phyloP scores from a whole-genome alignment of 2,113 vertebrate genomes.

The Poecile atricapillus region DNA sequence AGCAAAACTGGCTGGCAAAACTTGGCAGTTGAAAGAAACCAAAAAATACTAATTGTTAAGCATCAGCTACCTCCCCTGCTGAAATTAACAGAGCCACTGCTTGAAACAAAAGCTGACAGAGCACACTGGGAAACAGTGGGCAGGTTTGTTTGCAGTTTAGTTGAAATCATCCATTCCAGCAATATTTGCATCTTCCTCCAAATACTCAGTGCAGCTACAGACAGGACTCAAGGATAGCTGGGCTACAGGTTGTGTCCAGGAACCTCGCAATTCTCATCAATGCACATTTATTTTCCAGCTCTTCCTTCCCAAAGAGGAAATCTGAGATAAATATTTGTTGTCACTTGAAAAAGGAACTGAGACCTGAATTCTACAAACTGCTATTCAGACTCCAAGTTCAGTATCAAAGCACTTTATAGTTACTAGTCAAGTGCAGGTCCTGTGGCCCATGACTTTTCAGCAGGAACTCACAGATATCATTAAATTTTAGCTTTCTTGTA shows the following conservation, averaged over 20 bases:
- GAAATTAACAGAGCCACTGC: not conserved
- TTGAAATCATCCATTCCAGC: not conserved
- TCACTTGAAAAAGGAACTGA: not conserved
- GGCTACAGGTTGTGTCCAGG: not conserved
- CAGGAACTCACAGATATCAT: not conserved
- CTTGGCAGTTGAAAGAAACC: constrained; percentile 4
- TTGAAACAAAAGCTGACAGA: not conserved
- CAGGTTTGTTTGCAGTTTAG: not conserved
- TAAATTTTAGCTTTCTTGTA: not conserved
- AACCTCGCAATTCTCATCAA: not conserved
- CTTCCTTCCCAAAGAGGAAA: not conserved
- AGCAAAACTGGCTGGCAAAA: not conserved
- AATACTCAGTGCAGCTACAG: not conserved
- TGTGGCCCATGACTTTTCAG: not conserved
- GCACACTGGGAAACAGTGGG: not conserved
- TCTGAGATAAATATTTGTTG: not conserved
- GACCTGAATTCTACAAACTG: not conserved
- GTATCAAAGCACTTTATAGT: not conserved
- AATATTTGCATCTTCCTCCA: not conserved
- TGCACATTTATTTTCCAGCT: not conserved
- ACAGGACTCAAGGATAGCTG: not conserved
- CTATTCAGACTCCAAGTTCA: not conserved
- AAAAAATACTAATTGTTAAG: not conserved
- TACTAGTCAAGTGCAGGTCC: not conserved
- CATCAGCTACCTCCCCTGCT: not conserved